Conservation (phyloP, 2,888 invertebrate genomes). For the Hofmannophila pseudospretella region DNA sequence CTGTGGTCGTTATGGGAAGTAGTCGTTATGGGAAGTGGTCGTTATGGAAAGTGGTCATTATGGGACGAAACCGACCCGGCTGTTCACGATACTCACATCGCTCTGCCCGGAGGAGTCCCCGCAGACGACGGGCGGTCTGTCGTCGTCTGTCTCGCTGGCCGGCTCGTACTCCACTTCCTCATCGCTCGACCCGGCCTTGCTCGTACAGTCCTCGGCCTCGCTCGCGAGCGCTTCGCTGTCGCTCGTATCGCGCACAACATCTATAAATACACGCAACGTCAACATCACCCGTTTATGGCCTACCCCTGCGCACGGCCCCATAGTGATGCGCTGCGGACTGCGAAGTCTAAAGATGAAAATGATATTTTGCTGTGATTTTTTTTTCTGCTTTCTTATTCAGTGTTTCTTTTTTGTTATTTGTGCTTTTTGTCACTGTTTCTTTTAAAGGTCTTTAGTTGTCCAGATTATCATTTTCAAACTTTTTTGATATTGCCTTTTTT, state of each 20-base stretch:
- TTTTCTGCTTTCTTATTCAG: constrained; percentile 17
- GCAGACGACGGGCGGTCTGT: constrained; percentile 48
- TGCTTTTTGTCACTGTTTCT: constrained; percentile 15
- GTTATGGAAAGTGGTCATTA: too few relatives aligned
- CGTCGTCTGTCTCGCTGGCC: constrained; percentile 68
- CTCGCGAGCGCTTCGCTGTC: constrained; percentile 54
- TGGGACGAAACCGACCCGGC: too few relatives aligned
- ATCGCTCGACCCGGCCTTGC: neutral
- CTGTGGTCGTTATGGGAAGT: too few relatives aligned
- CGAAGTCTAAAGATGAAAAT: constrained; percentile 9
- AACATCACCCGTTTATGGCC: constrained; percentile 9
- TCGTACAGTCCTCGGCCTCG: constrained; percentile 27
- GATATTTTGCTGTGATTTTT: constrained; percentile 14
- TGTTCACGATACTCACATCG: constrained; percentile 65
- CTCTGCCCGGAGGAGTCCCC: constrained; percentile 72
- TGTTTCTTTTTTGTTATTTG: constrained; percentile 12
- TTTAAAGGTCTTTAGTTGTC: constrained; percentile 14
- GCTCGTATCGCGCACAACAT: constrained; percentile 74
- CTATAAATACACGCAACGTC: constrained; percentile 51
- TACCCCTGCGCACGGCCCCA: neutral
- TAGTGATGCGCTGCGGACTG: constrained; percentile 1
- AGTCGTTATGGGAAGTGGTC: too few relatives aligned
- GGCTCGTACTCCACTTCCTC: constrained; percentile 75
- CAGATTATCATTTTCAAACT: constrained; percentile 8
- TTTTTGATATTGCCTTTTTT: constrained; percentile 8